Evolutionary conservation across 2,113 vertebrate species (phyloP), one percentile per base, ranked within the genome.

Genomic region (Leptocoma aspasia): DNA sequence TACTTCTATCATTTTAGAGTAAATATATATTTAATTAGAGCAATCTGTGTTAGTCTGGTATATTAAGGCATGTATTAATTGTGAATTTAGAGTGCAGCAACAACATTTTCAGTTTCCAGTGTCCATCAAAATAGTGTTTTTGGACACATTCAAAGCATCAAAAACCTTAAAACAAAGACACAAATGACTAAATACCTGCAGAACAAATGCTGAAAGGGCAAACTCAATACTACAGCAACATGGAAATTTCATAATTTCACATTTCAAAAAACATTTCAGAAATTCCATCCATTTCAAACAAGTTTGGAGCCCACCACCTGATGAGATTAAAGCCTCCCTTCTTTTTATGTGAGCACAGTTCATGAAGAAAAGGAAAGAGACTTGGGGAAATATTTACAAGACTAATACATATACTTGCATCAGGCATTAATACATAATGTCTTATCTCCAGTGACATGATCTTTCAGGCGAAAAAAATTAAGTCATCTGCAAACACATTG

Each of bases 11-110:
- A 75, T 56, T 92, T 66, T 41, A 69, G 59, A 89, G 23, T 37
- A 90, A 89, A 65, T 18, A 70, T 14, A 21, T 41, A 82, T 49
- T 92, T 89, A 80, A 89, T 95, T 60, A 92, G 95, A 96, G 94
- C 94, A 97, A 96, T 75, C 85, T 95, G 92, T 94, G 92, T 79
- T 70, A 61, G 84, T 96, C 95, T 96, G 96, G 95, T 94, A 96
- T 84, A 91, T 94, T 92, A 94, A 95, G 49, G 72, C 56, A 77
- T 27, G 39, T 15, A 86, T 22, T 37, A 63, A 61, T 45, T 57
- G 27, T 13, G 11, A 87, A 76, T 85, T 82, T 5, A 2, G 63
- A 79, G 39, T 11, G 26, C 28, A n/a, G n/a, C 1, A 1, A 37
- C 52, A 65, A 47, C 15, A 8, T 22, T 47, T 85, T 68, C 37